These are phyloP conservation scores for Illadopsis cleaveri DNA, from an alignment of 2,113 vertebrate species.

Conservation along the genomic window DNA sequence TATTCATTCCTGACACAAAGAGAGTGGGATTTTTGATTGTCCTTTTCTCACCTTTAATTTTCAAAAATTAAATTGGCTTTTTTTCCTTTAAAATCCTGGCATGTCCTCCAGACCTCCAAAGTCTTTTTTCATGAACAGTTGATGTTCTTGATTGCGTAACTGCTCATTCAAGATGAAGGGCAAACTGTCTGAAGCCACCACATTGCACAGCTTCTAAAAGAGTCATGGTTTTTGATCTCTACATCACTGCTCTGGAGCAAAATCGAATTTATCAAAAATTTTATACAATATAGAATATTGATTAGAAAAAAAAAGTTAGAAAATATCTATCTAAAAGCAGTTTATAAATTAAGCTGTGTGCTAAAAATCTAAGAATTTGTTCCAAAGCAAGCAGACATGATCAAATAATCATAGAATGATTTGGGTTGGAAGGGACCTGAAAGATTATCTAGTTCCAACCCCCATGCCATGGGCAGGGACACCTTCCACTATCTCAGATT, in stretches of 20 bases:
- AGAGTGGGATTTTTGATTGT: neutral
- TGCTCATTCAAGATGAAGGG: neutral
- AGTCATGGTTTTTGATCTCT: neutral
- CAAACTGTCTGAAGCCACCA: rapidly evolving
- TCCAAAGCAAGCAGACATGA: neutral
- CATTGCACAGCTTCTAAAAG: neutral
- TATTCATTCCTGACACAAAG: neutral
- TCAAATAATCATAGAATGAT: neutral
- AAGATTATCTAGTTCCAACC: neutral
- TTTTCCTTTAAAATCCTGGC: neutral
- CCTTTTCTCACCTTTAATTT: neutral
- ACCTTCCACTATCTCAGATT: rapidly evolving
- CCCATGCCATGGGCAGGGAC: rapidly evolving
- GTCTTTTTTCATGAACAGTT: neutral
- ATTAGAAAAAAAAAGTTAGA: neutral
- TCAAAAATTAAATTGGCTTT: neutral
- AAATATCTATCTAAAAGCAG: neutral
- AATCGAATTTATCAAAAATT: neutral
- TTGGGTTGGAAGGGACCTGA: neutral
- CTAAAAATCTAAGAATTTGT: neutral
- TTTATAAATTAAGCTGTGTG: neutral
- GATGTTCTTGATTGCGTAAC: neutral
- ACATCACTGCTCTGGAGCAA: rapidly evolving
- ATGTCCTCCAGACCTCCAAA: neutral
- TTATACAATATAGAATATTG: neutral